A percentile compares a stretch with the other conserved stretches of the same genome.
Conservation (phyloP, 2,888 invertebrate species). For the Actias luna region DNA sequence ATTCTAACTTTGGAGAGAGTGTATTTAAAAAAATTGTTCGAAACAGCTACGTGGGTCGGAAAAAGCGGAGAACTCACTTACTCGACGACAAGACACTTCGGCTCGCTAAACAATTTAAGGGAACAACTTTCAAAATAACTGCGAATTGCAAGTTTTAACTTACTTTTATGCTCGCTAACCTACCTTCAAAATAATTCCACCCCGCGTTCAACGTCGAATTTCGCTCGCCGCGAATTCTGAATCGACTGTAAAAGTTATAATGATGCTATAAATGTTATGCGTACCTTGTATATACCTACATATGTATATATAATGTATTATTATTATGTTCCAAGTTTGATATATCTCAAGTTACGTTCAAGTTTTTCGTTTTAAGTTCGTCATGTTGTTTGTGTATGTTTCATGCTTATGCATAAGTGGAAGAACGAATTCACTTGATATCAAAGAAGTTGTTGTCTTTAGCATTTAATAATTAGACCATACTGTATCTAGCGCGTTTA, state of each 20-base stretch:
- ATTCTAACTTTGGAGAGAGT: too few relatives aligned
- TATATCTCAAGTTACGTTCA: neutral
- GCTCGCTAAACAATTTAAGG: neutral
- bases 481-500: too few relatives aligned
- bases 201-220: neutral
- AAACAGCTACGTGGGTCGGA: neutral
- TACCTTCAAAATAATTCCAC: neutral
- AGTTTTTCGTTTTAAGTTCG: neutral
- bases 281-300: neutral
- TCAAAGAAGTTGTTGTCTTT: too few relatives aligned
- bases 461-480: too few relatives aligned
- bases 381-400: too few relatives aligned
- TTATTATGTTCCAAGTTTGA: neutral
- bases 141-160: neutral
- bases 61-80: neutral
- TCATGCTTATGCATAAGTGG: too few relatives aligned
- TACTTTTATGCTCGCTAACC: neutral
- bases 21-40: too few relatives aligned
- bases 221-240: neutral
- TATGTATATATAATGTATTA: neutral
- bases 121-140: neutral
- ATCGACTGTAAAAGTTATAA: conserved; percentile 1
- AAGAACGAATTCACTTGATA: too few relatives aligned
- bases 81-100: neutral
- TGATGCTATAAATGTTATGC: neutral